phyloP scores from a whole-genome alignment of 2,797 vertebrate species.

The Diplodus puntazzo region DNA sequence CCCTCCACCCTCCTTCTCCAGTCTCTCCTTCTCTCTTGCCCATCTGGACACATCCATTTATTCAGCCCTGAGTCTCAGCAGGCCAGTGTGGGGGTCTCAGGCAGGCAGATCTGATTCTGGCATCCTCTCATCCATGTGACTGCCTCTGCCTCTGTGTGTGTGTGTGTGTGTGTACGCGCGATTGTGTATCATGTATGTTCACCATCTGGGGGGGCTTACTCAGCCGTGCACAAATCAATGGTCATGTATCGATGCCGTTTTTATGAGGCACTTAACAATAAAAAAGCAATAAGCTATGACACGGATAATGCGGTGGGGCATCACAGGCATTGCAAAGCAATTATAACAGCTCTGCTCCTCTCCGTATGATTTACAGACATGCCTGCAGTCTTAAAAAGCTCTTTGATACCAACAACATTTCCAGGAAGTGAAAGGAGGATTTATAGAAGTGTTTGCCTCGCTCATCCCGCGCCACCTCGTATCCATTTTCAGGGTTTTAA shows the following conservation, averaged over 20 bases:
- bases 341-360: constrained; percentile 77
- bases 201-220: constrained; percentile 66
- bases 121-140: constrained; percentile 57
- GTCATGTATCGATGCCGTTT: constrained; percentile 77
- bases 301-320: constrained; percentile 79
- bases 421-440: constrained; percentile 71
- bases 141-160: constrained; percentile 21
- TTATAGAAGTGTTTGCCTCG: constrained; percentile 54
- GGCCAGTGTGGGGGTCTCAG: constrained; percentile 55
- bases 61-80: constrained; percentile 54
- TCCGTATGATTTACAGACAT: constrained; percentile 74
- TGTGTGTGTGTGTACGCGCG: constrained; percentile 21
- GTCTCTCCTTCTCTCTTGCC: constrained; percentile 37
- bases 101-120: constrained; percentile 57
- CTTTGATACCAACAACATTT: constrained; percentile 70
- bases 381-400: constrained; percentile 64
- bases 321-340: constrained; percentile 78
- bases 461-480: constrained; percentile 34
- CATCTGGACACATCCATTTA: constrained; percentile 76
- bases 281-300: constrained; percentile 84
- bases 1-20: not conserved
- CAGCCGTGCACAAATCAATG: constrained; percentile 78
- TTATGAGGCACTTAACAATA: constrained; percentile 84
- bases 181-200: constrained; percentile 43
- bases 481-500: constrained; percentile 69